Conservation (phyloP, 2,797 vertebrate genomes). For the Petrocephalus sullivani region DNA sequence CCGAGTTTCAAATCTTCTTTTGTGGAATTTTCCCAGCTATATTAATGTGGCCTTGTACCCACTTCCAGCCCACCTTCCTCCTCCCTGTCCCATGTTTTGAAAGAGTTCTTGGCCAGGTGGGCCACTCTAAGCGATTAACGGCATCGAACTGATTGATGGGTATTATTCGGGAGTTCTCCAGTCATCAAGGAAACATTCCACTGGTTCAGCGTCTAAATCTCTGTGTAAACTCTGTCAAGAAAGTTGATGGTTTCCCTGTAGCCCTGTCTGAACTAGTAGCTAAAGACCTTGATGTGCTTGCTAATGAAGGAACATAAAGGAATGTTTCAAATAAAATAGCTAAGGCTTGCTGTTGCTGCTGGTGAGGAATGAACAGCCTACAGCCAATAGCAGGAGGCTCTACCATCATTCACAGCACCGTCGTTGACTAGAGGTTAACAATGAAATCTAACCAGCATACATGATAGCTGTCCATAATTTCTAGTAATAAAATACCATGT, state of each 20-base stretch:
- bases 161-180: neutral
- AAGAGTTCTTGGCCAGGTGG: constrained; percentile 11
- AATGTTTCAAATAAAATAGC: neutral
- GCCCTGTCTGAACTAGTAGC: neutral
- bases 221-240: neutral
- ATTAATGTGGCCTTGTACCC: constrained; percentile 3
- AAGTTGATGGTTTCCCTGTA: neutral
- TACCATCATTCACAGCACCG: neutral
- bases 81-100: constrained; percentile 1
- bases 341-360: neutral
- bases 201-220: neutral
- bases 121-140: neutral
- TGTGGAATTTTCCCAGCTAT: constrained; percentile 26
- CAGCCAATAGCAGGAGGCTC: neutral
- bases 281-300: neutral
- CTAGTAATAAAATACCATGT: neutral
- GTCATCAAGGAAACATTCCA: neutral
- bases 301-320: neutral
- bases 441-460: neutral
- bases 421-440: neutral
- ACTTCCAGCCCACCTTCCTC: neutral
- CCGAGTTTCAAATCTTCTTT: constrained; percentile 18
- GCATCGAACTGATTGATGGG: neutral
- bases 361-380: neutral
- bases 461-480: neutral